These are phyloP conservation scores for Labrus mixtus DNA, from an alignment of 2,113 vertebrate genomes.

Conservation along the genomic window DNA sequence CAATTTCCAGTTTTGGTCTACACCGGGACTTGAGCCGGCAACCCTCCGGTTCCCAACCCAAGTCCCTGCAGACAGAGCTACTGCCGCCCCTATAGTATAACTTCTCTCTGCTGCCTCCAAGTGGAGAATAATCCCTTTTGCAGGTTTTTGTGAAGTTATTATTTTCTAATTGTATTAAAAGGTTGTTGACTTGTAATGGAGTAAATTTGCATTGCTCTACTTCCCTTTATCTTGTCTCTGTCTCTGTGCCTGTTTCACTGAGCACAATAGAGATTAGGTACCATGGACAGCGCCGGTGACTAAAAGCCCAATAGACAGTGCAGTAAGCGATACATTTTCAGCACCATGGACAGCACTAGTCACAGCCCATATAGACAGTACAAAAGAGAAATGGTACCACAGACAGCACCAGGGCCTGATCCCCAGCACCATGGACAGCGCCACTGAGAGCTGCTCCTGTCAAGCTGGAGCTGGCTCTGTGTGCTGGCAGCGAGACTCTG, in stretches of 20 bases:
- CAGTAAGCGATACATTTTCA: constrained; percentile 14
- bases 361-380: not conserved
- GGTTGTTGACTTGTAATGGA: no score
- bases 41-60: no score
- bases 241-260: not conserved
- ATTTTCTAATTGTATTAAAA: no score
- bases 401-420: not conserved
- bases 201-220: not conserved
- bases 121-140: no score
- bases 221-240: not conserved
- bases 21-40: no score
- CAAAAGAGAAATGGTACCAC: not conserved
- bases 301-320: not conserved
- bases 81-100: no score
- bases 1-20: no score
- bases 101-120: no score
- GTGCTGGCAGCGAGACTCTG: constrained; percentile 22
- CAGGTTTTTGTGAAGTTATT: not conserved
- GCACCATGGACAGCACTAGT: constrained; percentile 38
- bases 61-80: no score
- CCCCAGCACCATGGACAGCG: constrained; percentile 37
- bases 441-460: not conserved
- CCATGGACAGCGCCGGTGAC: constrained; percentile 1
- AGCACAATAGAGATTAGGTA: not conserved
- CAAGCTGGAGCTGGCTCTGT: constrained; percentile 15